Evolutionary conservation across 2,888 invertebrate species (phyloP).

Genomic region (Anodontia alba): DNA sequence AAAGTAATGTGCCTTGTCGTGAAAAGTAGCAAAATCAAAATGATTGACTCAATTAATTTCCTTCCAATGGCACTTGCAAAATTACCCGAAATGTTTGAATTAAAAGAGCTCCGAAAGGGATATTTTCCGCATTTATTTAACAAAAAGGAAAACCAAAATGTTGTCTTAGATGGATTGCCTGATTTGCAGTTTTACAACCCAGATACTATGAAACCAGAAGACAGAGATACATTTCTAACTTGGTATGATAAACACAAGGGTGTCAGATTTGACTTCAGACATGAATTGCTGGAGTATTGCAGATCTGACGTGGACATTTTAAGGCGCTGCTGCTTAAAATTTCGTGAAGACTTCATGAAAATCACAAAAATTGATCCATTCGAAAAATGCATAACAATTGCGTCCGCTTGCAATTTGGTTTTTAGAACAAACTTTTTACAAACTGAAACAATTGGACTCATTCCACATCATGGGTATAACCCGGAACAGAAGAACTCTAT

Average conservation of each 20-base stretch:
- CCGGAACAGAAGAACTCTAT: slow-evolving; percentile 43
- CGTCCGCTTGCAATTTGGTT: slow-evolving; percentile 40
- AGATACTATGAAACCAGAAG: slow-evolving; percentile 24
- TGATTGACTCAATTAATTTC: slow-evolving; percentile 17
- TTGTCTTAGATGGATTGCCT: neutral
- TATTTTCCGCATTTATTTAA: slow-evolving; percentile 30
- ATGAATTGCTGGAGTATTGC: slow-evolving; percentile 32
- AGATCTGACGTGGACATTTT: slow-evolving; percentile 43
- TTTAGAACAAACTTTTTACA: slow-evolving; percentile 27
- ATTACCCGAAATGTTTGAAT: neutral
- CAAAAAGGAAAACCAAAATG: slow-evolving; percentile 22
- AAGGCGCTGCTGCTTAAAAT: slow-evolving; percentile 31
- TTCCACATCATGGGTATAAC: slow-evolving; percentile 43
- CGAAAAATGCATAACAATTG: too few relatives aligned
- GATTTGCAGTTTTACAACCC: slow-evolving; percentile 27
- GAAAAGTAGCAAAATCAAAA: neutral
- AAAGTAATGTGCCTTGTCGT: neutral
- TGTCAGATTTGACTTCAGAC: slow-evolving; percentile 22
- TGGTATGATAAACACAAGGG: slow-evolving; percentile 37
- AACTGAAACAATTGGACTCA: slow-evolving; percentile 35
- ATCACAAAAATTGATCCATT: slow-evolving; percentile 39
- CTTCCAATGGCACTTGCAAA: neutral
- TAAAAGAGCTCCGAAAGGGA: neutral
- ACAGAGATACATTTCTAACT: slow-evolving; percentile 20
- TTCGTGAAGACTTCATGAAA: slow-evolving; percentile 18